Percentiles rank a stretch among this genome's conserved stretches.
phyloP scores from a whole-genome alignment of 2,113 vertebrate genomes.

The Triplophysa rosa region DNA sequence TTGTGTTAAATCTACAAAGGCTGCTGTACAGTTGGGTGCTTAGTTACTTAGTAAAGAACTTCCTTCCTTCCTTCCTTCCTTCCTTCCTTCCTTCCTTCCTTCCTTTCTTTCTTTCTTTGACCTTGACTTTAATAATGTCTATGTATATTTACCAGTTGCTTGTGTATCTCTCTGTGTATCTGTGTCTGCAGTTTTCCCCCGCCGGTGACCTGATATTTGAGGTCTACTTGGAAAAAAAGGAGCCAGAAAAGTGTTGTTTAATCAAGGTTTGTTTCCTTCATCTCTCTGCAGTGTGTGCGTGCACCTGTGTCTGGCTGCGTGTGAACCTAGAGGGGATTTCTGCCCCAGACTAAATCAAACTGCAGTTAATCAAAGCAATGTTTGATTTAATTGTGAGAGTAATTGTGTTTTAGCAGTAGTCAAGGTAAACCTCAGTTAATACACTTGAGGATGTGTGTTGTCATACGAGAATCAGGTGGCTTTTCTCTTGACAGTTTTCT shows the following conservation, averaged over 20 bases:
- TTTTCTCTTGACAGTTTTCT: conserved; percentile 13
- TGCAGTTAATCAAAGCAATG: conserved; percentile 69
- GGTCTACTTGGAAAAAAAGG: conserved; percentile 90
- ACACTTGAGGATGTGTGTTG: conserved; percentile 39
- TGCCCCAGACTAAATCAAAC: conserved; percentile 65
- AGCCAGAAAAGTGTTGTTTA: conserved; percentile 88
- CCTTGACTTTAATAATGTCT: background rate
- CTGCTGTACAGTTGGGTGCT: conserved; percentile 16
- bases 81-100: background rate
- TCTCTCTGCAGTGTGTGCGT: conserved; percentile 31
- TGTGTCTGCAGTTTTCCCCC: conserved; percentile 82
- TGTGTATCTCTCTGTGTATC: background rate
- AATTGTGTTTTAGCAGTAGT: conserved; percentile 63
- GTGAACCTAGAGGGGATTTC: conserved; percentile 67
- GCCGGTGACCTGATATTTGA: conserved; percentile 94
- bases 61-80: background rate
- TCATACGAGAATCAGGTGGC: background rate
- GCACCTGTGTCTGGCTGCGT: conserved; percentile 32
- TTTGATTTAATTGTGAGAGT: conserved; percentile 72
- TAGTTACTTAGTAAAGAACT: conserved; percentile 25
- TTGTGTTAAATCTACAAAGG: conserved; percentile 51
- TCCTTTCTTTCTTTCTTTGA: background rate
- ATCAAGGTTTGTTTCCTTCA: conserved; percentile 76
- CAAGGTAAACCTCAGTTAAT: conserved; percentile 56
- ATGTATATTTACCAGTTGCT: background rate